A percentile compares a stretch with the other conserved stretches of the same genome.
Evolutionary conservation across 2,888 invertebrate species (phyloP).

Genomic region (Chorisops tibialis): DNA sequence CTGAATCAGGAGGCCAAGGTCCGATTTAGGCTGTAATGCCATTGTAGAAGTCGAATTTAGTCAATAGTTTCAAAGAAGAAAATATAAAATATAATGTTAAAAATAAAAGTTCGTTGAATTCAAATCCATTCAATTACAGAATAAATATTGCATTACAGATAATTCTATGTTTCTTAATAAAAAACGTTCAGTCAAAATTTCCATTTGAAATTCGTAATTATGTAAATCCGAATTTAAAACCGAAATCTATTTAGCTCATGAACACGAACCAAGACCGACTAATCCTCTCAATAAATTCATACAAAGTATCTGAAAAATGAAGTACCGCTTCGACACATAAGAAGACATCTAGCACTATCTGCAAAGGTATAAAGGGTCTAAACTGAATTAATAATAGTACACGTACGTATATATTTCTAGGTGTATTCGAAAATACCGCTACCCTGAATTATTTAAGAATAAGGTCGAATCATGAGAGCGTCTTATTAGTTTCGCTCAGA

Average conservation of each 20-base stretch:
- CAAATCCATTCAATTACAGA: no score
- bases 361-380: constrained; percentile 1
- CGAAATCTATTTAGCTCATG: constrained; percentile 19
- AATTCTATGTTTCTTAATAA: no score
- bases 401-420: no score
- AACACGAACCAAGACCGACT: constrained; percentile 1
- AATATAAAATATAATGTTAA: no score
- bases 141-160: no score
- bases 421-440: background rate
- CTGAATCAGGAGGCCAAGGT: no score
- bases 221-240: constrained; percentile 22
- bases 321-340: constrained; percentile 4
- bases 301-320: constrained; percentile 18
- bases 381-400: background rate
- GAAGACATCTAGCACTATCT: background rate
- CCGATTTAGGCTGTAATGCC: no score
- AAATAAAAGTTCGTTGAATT: no score
- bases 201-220: constrained; percentile 8
- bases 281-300: constrained; percentile 25
- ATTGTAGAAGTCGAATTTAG: no score
- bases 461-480: background rate
- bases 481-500: constrained; percentile 16
- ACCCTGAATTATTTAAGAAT: background rate
- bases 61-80: no score
- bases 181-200: no score